Conservation (phyloP, 2,888 invertebrate genomes). For the Gerosis bhagava region DNA sequence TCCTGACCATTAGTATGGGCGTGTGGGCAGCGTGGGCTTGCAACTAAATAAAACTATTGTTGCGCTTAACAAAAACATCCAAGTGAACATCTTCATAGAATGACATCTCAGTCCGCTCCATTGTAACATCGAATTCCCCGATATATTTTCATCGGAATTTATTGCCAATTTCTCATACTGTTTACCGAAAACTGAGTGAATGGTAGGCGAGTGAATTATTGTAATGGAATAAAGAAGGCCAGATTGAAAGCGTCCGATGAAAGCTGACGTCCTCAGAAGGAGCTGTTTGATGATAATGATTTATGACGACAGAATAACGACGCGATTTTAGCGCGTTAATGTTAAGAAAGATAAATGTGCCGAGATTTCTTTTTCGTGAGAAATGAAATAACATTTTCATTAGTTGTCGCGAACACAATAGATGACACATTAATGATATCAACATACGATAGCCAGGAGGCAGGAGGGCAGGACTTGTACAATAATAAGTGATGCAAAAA, state of each 20-base stretch:
- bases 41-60: constrained; percentile 81
- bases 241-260: constrained; percentile 78
- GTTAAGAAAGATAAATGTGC: constrained; percentile 72
- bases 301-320: constrained; percentile 72
- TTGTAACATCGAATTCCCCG: constrained; percentile 48
- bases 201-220: constrained; percentile 77
- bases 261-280: constrained; percentile 62
- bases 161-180: constrained; percentile 78
- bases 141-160: constrained; percentile 74
- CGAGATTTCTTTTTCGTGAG: constrained; percentile 52
- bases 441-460: constrained; percentile 24
- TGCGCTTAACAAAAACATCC: constrained; percentile 70
- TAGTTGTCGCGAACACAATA: constrained; percentile 37
- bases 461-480: constrained; percentile 7
- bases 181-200: constrained; percentile 76
- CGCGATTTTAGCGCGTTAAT: constrained; percentile 71
- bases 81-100: constrained; percentile 79
- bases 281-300: constrained; percentile 75
- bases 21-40: constrained; percentile 78
- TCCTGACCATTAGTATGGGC: constrained; percentile 76
- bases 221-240: constrained; percentile 77
- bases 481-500: constrained; percentile 11
- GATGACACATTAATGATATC: constrained; percentile 37
- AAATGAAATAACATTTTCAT: constrained; percentile 55
- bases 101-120: constrained; percentile 55